A percentile compares a stretch with the other conserved stretches of the same genome.
These are phyloP conservation scores for Phenganax marumi DNA, from an alignment of 92 coral and sea anemone genomes.

Conservation along the genomic window DNA sequence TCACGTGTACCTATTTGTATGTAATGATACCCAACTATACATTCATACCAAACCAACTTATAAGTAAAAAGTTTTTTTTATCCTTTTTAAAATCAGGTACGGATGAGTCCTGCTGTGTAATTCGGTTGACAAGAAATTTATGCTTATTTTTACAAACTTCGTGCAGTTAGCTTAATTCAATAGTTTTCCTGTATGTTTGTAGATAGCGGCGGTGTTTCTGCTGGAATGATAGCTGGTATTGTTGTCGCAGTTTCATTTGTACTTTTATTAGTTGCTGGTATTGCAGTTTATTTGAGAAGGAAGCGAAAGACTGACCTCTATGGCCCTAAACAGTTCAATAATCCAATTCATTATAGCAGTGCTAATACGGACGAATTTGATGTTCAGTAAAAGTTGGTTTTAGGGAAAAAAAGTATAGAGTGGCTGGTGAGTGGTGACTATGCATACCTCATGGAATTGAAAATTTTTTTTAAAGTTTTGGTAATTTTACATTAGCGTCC, in stretches of 20 bases:
- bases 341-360: slow-evolving; percentile 56
- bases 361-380: slow-evolving; percentile 38
- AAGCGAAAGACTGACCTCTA: slow-evolving; percentile 47
- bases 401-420: too few species aligned
- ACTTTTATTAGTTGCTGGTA: slow-evolving; percentile 48
- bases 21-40: too few species aligned
- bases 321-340: slow-evolving; percentile 67
- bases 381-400: background rate
- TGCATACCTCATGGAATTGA: too few species aligned
- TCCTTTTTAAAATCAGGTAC: background rate
- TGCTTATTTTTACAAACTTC: background rate
- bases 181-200: background rate
- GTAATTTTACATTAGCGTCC: too few species aligned
- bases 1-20: background rate
- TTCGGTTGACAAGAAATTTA: background rate
- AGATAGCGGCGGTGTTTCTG: slow-evolving; percentile 49
- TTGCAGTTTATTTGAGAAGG: slow-evolving; percentile 58
- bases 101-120: too few species aligned
- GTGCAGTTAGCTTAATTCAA: background rate
- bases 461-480: too few species aligned
- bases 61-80: background rate
- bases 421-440: too few species aligned
- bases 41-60: too few species aligned
- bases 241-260: slow-evolving; percentile 64
- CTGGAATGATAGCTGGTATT: slow-evolving; percentile 78